These are phyloP conservation scores for Trochalopteron elliotii DNA, from an alignment of 2,113 vertebrate genomes.

Conservation along the genomic window DNA sequence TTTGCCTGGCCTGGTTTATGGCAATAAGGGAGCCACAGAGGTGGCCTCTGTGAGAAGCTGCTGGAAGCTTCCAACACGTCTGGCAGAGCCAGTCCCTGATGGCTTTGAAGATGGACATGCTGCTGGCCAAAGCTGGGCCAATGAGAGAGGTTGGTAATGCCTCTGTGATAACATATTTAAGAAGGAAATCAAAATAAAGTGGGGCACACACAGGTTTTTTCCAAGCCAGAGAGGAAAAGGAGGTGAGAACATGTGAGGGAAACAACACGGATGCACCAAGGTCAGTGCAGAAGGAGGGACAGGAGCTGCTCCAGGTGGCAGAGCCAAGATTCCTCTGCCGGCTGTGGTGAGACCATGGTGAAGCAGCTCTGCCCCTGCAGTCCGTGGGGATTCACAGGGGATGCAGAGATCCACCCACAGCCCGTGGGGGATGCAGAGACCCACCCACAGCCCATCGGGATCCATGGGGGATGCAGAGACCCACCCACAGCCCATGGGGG, in stretches of 20 bases:
- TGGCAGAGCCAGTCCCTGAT: not conserved
- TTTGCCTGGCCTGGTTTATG: not conserved
- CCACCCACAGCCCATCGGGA: not conserved
- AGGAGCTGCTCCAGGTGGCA: accelerated
- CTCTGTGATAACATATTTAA: not conserved
- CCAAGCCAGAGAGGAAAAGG: not conserved
- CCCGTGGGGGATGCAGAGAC: no score
- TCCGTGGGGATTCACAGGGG: not conserved
- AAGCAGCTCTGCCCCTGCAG: not conserved
- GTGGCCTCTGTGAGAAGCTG: not conserved
- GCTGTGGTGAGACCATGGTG: accelerated
- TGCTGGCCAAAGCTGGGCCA: not conserved
- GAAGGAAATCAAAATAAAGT: not conserved
- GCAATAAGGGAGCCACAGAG: not conserved
- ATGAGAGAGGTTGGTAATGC: accelerated
- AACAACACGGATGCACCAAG: no score
- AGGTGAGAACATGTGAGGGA: not conserved
- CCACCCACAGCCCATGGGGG: not conserved
- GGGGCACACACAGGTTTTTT: accelerated
- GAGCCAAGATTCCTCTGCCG: accelerated
- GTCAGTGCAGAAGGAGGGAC: not conserved
- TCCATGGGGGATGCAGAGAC: not conserved
- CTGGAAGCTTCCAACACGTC: not conserved
- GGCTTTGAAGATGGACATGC: no score
- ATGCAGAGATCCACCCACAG: not conserved